phyloP scores from a whole-genome alignment of 2,113 vertebrate species.

The Capreolus pygargus region DNA sequence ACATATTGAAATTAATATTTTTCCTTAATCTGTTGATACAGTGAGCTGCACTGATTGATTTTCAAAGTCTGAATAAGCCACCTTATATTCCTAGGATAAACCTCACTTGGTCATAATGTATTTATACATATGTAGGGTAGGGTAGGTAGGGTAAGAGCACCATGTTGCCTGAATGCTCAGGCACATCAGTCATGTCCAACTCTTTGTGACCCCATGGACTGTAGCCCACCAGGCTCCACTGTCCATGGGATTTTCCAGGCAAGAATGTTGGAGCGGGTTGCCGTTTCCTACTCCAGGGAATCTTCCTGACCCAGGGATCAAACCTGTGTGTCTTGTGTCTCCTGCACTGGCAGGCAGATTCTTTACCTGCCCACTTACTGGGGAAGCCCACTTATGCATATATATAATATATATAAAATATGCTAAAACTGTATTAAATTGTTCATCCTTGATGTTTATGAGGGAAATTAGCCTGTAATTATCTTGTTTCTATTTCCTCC shows the following conservation, averaged over 20 bases:
- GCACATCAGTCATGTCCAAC: background rate
- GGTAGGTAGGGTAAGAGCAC: background rate
- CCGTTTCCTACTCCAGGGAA: background rate
- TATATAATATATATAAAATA: background rate
- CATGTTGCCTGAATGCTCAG: background rate
- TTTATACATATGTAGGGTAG: background rate
- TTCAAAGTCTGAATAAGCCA: background rate
- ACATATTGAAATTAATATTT: background rate
- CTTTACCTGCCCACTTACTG: background rate
- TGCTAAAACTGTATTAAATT: background rate
- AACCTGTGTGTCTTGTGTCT: background rate
- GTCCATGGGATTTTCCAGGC: background rate
- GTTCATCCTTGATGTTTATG: background rate
- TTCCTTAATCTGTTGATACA: background rate
- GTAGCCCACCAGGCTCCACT: background rate
- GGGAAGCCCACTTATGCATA: background rate
- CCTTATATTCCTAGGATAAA: background rate
- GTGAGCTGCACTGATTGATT: background rate
- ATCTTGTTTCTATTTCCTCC: background rate
- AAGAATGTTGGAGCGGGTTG: background rate
- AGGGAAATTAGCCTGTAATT: background rate
- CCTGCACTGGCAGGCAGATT: background rate
- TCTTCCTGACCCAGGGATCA: background rate
- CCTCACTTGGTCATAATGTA: background rate
- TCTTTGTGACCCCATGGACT: accelerated